Conservation (phyloP, 64 coral and sea anemone species). For the Dendronephthya gigantea region DNA sequence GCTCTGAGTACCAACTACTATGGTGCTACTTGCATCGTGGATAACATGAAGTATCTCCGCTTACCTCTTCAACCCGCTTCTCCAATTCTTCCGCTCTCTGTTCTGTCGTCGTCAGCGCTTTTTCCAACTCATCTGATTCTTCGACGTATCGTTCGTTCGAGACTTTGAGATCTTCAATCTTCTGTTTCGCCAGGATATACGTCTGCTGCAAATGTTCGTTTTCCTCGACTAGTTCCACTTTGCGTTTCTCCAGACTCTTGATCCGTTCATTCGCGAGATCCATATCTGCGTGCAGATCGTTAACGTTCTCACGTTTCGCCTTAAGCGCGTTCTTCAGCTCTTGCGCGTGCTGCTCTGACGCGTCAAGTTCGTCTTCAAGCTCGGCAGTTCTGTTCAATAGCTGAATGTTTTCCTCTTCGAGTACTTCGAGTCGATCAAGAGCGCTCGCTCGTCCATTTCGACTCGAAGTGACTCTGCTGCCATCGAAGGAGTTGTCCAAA, state of each 20-base stretch:
- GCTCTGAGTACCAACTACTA: no score
- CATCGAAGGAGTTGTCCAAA: neutral
- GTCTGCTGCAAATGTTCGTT: neutral
- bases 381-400: neutral
- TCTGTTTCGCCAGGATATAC: neutral
- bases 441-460: neutral
- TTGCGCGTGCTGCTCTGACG: neutral
- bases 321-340: conserved; percentile 1
- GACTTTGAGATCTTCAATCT: conserved; percentile 6
- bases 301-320: neutral
- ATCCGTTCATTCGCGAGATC: neutral
- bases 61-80: neutral
- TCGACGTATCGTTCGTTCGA: neutral
- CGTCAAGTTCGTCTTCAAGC: conserved; percentile 6
- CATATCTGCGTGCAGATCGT: neutral
- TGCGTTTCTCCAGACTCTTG: neutral
- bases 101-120: neutral
- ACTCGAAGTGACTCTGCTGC: neutral
- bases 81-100: neutral
- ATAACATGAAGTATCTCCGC: neutral
- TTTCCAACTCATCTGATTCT: conserved; percentile 8
- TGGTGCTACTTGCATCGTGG: neutral
- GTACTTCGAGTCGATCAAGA: neutral
- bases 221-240: neutral
- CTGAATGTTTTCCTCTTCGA: conserved; percentile 11